Conservation (phyloP, 2,113 vertebrate species). For the Pluvialis apricaria region DNA sequence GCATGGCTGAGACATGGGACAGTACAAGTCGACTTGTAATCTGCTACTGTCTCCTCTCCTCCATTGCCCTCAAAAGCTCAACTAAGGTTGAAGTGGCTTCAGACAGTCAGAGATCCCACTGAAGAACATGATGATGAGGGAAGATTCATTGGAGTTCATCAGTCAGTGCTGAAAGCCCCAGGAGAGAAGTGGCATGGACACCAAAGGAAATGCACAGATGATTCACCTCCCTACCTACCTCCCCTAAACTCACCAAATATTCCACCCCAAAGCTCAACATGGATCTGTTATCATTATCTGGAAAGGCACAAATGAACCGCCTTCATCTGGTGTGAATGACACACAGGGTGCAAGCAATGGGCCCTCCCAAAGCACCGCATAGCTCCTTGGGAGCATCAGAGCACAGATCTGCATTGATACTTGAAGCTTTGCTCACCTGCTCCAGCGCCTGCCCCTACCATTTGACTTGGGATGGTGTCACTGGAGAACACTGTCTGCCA, state of each 20-base stretch:
- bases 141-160: neutral
- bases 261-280: neutral
- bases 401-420: neutral
- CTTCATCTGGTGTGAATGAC: neutral
- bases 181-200: neutral
- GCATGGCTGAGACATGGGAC: rapidly evolving
- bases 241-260: neutral
- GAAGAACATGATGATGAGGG: neutral
- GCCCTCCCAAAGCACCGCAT: neutral
- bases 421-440: neutral
- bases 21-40: neutral
- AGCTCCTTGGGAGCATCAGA: neutral
- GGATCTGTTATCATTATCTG: neutral
- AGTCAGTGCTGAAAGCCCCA: neutral
- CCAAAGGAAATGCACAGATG: neutral
- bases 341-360: neutral
- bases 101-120: neutral
- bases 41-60: neutral
- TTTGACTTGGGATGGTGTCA: neutral
- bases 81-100: neutral
- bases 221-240: neutral
- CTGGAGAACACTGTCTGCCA: neutral
- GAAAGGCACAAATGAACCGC: neutral
- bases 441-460: neutral
- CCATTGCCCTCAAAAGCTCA: neutral